Conservation (phyloP, 2,113 vertebrate genomes). For the Atrichornis clamosus region DNA sequence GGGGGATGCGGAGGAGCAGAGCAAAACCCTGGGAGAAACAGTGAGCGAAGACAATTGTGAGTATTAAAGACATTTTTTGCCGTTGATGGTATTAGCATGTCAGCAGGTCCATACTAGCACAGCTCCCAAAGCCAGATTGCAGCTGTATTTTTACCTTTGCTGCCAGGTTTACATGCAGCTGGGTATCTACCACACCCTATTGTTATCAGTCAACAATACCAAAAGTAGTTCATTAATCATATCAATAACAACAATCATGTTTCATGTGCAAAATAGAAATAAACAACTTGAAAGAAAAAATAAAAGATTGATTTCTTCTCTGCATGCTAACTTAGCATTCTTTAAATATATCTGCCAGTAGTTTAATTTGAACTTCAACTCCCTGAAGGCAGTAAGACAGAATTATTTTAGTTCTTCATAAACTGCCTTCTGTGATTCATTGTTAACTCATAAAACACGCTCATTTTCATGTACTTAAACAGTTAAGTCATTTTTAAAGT, state of each 20-base stretch:
- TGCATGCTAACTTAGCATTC: slow-evolving; percentile 65
- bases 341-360: slow-evolving; percentile 74
- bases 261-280: slow-evolving; percentile 64
- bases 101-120: slow-evolving; percentile 79
- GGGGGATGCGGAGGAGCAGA: neutral
- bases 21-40: neutral
- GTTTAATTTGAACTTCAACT: slow-evolving; percentile 78
- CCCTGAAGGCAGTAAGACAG: slow-evolving; percentile 73
- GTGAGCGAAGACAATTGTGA: slow-evolving; percentile 24
- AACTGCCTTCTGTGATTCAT: slow-evolving; percentile 76
- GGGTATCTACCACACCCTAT: slow-evolving; percentile 79
- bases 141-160: slow-evolving; percentile 75
- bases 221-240: slow-evolving; percentile 42
- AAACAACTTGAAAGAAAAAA: slow-evolving; percentile 35
- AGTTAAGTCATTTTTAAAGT: slow-evolving; percentile 69
- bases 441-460: slow-evolving; percentile 73
- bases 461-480: slow-evolving; percentile 69
- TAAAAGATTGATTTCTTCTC: slow-evolving; percentile 51
- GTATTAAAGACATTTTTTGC: slow-evolving; percentile 51
- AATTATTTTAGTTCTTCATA: slow-evolving; percentile 76
- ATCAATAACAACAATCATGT: slow-evolving; percentile 55
- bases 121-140: slow-evolving; percentile 72
- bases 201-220: slow-evolving; percentile 71
- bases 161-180: slow-evolving; percentile 80
- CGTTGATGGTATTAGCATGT: slow-evolving; percentile 59